Conservation (phyloP, 2,888 invertebrate genomes). For the Chrysolina oricalcia region DNA sequence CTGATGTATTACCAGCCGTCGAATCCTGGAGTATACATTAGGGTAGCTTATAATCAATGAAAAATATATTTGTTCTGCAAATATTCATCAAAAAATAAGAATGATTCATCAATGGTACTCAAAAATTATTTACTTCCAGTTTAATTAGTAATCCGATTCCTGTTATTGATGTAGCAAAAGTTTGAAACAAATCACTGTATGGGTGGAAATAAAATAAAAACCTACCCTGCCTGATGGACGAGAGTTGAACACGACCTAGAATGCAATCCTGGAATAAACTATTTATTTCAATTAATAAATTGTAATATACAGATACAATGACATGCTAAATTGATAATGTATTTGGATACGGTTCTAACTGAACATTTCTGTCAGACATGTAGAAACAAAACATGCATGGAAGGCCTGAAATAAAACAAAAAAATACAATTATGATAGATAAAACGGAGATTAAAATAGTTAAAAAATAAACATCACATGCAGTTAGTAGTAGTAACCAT, state of each 20-base stretch:
- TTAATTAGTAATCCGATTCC: too few species aligned
- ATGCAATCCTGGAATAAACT: background rate
- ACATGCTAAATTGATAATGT: background rate
- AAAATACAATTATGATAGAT: slow-evolving; percentile 38
- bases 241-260: background rate
- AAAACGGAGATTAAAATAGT: background rate
- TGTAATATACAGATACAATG: background rate
- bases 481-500: background rate
- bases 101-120: too few species aligned
- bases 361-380: slow-evolving; percentile 66
- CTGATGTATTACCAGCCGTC: too few species aligned
- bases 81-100: too few species aligned
- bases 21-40: too few species aligned
- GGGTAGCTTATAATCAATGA: too few species aligned
- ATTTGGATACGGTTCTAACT: slow-evolving; percentile 47
- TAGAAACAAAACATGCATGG: slow-evolving; percentile 67
- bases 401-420: slow-evolving; percentile 64
- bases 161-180: too few species aligned
- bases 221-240: too few species aligned
- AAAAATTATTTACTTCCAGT: too few species aligned
- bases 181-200: too few species aligned
- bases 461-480: background rate
- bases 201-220: too few species aligned
- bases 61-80: too few species aligned
- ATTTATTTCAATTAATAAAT: slow-evolving; percentile 6